phyloP scores from a whole-genome alignment of 2,797 vertebrate genomes.

The Crenichthys baileyi region DNA sequence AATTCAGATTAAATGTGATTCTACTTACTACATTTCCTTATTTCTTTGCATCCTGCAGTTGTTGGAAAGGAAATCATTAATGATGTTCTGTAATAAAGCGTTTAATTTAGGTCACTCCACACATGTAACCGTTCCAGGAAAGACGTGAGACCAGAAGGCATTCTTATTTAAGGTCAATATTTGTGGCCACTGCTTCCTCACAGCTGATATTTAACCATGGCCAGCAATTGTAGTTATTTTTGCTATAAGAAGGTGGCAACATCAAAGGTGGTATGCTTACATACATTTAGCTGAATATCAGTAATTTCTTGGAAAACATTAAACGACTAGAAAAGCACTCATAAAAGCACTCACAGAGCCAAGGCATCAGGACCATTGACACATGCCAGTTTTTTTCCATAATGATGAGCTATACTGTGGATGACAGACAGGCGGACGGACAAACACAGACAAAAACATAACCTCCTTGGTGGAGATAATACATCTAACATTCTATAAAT shows the following conservation, averaged over 20 bases:
- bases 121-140: background rate
- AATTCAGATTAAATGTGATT: constrained; percentile 6
- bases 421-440: too few species aligned
- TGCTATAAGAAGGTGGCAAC: background rate
- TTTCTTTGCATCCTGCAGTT: background rate
- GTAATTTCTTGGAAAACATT: background rate
- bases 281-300: background rate
- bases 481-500: too few species aligned
- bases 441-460: too few species aligned
- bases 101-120: background rate
- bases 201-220: background rate
- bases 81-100: background rate
- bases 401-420: too few species aligned
- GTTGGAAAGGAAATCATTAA: background rate
- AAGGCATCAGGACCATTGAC: too few species aligned
- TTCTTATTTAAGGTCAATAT: background rate
- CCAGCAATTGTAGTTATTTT: background rate
- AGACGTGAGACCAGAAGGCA: background rate
- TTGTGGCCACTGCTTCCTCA: background rate
- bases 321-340: too few species aligned
- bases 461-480: too few species aligned
- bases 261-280: background rate
- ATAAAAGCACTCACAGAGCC: too few species aligned
- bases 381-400: too few species aligned
- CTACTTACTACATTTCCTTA: constrained; percentile 7